phyloP scores from a whole-genome alignment of 2,797 vertebrate genomes.

The Eulemur coronatus region DNA sequence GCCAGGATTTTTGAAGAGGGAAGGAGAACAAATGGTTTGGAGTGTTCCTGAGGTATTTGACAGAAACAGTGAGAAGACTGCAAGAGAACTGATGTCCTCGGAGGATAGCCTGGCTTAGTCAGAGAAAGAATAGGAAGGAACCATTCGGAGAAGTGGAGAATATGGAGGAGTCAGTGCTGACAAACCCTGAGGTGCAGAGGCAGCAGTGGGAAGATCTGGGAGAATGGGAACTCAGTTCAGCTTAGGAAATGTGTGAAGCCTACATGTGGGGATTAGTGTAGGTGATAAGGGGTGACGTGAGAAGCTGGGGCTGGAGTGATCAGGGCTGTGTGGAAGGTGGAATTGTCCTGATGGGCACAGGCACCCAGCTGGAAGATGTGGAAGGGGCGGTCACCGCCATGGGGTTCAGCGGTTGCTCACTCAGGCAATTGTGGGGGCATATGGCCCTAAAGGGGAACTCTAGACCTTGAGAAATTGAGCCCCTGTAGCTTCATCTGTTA shows the following conservation, averaged over 20 bases:
- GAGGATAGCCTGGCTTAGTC: background rate
- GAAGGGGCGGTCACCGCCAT: background rate
- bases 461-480: background rate
- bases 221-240: background rate
- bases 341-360: background rate
- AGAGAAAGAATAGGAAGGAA: background rate
- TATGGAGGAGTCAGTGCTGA: background rate
- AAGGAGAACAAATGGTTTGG: background rate
- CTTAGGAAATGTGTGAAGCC: background rate
- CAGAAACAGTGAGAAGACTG: background rate
- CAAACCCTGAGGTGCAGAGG: background rate
- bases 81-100: background rate
- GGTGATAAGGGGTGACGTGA: no score
- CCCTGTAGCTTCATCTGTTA: background rate
- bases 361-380: background rate
- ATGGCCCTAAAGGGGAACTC: no score
- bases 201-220: no score
- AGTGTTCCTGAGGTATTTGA: background rate
- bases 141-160: background rate
- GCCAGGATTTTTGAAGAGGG: background rate
- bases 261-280: fast-evolving
- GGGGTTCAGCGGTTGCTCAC: background rate
- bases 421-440: background rate
- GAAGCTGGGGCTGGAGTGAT: background rate
- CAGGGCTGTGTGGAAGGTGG: background rate